Conservation (phyloP, 2,113 vertebrate species). For the Rhea pennata region DNA sequence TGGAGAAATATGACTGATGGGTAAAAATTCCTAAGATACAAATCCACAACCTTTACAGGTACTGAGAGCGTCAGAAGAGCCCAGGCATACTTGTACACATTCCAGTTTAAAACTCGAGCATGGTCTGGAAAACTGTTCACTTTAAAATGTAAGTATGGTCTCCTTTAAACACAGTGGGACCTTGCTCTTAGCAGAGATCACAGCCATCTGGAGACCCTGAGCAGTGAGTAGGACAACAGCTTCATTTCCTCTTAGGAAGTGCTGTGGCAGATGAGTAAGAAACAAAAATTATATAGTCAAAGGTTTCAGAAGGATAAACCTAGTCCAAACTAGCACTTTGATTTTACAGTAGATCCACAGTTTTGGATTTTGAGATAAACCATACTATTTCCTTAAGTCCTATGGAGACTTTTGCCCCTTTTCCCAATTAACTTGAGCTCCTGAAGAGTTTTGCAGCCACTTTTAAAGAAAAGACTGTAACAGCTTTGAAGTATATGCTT, state of each 20-base stretch:
- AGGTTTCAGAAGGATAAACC: neutral
- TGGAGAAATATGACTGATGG: neutral
- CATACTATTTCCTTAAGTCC: neutral
- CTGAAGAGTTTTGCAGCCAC: neutral
- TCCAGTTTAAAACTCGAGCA: neutral
- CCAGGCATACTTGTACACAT: neutral
- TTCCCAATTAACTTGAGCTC: neutral
- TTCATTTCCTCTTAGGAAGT: neutral
- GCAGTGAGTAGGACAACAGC: neutral
- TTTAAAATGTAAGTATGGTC: neutral
- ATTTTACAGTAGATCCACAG: neutral
- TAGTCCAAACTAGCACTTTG: neutral
- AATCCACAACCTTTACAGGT: neutral
- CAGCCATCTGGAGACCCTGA: neutral
- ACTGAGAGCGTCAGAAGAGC: neutral
- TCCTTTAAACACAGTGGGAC: neutral
- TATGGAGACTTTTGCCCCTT: neutral
- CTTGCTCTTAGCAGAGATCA: neutral
- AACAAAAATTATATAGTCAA: neutral
- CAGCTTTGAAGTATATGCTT: neutral
- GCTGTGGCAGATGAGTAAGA: neutral
- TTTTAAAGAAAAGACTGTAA: neutral
- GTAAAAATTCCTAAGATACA: neutral
- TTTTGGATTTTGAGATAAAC: neutral
- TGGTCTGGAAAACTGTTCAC: neutral